phyloP scores from a whole-genome alignment of 2,888 invertebrate species.

The Sinopyrophorus schimmeli region DNA sequence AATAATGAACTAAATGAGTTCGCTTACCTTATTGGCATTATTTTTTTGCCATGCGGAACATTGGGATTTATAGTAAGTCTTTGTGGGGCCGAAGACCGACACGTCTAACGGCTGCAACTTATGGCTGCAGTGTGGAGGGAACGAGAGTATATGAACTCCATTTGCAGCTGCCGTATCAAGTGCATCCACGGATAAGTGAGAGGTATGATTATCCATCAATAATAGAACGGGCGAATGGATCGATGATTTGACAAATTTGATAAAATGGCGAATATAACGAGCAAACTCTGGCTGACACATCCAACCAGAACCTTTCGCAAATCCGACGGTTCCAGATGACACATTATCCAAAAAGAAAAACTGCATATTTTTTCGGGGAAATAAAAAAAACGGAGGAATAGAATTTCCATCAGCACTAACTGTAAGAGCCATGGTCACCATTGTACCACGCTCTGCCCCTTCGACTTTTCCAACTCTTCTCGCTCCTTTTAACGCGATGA shows the following conservation, averaged over 20 bases:
- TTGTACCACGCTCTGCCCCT: too few species aligned
- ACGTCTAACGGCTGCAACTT: constrained; percentile 36
- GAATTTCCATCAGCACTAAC: too few species aligned
- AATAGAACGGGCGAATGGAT: constrained; percentile 25
- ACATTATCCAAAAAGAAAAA: constrained; percentile 26
- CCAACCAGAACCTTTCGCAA: constrained; percentile 40
- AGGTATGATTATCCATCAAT: constrained; percentile 34
- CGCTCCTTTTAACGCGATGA: constrained; percentile 18
- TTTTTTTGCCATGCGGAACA: constrained; percentile 18
- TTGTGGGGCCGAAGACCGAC: neutral
- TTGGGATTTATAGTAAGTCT: neutral
- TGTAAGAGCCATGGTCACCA: too few species aligned
- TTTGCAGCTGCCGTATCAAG: constrained; percentile 39
- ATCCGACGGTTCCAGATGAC: constrained; percentile 34
- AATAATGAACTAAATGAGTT: constrained; percentile 7
- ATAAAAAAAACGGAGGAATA: constrained; percentile 38
- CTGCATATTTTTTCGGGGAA: constrained; percentile 34
- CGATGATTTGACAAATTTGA: constrained; percentile 21
- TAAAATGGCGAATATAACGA: constrained; percentile 28
- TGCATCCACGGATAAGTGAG: constrained; percentile 35
- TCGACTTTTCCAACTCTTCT: constrained; percentile 19
- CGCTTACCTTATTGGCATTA: constrained; percentile 19
- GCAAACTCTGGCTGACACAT: constrained; percentile 40
- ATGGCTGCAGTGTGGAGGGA: constrained; percentile 39
- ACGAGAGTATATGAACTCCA: constrained; percentile 39